Percentiles rank a stretch among this genome's conserved stretches.
Conservation (phyloP, 2,797 vertebrate species). For the Sebastolobus altivelis region DNA sequence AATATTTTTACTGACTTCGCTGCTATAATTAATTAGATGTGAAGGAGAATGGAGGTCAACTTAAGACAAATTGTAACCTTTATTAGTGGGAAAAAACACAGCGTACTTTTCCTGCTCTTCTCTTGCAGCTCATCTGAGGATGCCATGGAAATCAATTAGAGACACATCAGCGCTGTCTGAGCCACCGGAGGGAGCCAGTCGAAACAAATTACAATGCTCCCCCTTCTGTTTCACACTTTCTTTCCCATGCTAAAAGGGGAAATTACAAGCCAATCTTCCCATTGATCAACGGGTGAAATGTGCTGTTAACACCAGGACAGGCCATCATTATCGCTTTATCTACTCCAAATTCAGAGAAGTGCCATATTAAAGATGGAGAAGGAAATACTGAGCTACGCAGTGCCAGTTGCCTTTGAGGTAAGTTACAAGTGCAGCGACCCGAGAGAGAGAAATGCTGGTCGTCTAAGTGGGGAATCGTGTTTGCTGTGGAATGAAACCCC, state of each 20-base stretch:
- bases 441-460: slow-evolving; percentile 29
- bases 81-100: slow-evolving; percentile 29
- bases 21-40: slow-evolving; percentile 42
- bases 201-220: slow-evolving; percentile 67
- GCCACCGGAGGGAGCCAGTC: slow-evolving; percentile 62
- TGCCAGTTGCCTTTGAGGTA: slow-evolving; percentile 12
- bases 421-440: neutral
- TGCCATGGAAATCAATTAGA: slow-evolving; percentile 76
- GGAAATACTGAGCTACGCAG: slow-evolving; percentile 10
- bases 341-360: slow-evolving; percentile 33
- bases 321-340: slow-evolving; percentile 65
- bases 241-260: slow-evolving; percentile 54
- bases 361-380: slow-evolving; percentile 14
- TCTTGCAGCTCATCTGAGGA: slow-evolving; percentile 45
- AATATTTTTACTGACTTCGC: slow-evolving; percentile 28
- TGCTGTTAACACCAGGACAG: slow-evolving; percentile 59
- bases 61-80: slow-evolving; percentile 15
- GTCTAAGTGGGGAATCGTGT: slow-evolving; percentile 44
- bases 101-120: slow-evolving; percentile 4
- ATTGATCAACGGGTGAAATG: slow-evolving; percentile 58
- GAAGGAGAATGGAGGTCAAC: slow-evolving; percentile 44
- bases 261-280: slow-evolving; percentile 72
- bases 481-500: slow-evolving; percentile 51
- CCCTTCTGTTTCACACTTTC: slow-evolving; percentile 59
- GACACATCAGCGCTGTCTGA: slow-evolving; percentile 66